Conservation (phyloP, 2,888 invertebrate species). For the Drosophila setosimentum region DNA sequence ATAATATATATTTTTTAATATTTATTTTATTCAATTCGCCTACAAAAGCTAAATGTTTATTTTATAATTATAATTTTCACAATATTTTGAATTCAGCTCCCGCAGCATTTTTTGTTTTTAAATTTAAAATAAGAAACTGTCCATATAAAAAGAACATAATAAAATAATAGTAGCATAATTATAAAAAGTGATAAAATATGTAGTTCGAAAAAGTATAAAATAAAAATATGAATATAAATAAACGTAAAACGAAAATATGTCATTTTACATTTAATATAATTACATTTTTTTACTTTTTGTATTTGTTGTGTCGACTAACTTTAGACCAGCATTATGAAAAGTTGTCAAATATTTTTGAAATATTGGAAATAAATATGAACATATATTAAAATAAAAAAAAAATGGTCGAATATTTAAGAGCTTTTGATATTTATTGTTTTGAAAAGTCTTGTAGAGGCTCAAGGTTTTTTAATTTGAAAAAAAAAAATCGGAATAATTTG, state of each 20-base stretch:
- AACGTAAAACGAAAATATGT: neutral
- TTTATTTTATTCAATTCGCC: neutral
- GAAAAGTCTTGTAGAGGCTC: neutral
- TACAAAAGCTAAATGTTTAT: neutral
- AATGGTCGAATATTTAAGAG: too few species aligned
- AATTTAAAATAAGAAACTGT: neutral
- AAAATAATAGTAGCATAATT: too few species aligned
- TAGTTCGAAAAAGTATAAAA: neutral
- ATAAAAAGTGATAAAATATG: too few species aligned
- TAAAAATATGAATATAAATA: neutral
- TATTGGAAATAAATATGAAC: too few species aligned
- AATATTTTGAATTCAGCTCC: neutral
- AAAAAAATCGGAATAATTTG: neutral
- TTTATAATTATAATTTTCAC: neutral
- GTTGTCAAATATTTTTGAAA: too few species aligned
- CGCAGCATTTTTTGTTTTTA: too few species aligned
- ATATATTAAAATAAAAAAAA: too few species aligned
- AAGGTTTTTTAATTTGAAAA: neutral
- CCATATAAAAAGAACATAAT: neutral
- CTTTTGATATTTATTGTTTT: neutral
- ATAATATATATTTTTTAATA: neutral
- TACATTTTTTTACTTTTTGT: too few species aligned
- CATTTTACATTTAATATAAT: too few species aligned
- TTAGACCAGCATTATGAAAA: too few species aligned
- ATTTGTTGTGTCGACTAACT: too few species aligned